These are phyloP conservation scores for Aphidius gifuensis DNA, from an alignment of 1,140 invertebrate genomes.

Conservation along the genomic window DNA sequence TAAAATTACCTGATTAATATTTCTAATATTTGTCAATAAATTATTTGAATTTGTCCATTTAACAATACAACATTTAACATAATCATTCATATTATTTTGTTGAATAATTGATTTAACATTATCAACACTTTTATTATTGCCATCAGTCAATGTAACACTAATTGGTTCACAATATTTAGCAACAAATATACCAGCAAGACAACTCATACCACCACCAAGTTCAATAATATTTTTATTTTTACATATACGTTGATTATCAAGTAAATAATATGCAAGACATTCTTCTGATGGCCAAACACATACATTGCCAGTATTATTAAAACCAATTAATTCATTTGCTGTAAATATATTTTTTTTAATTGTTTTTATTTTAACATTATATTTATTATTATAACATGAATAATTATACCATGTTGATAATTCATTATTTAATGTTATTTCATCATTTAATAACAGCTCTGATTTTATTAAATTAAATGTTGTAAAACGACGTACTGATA, in stretches of 20 bases:
- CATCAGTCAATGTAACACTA: slow-evolving; percentile 70
- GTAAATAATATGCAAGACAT: slow-evolving; percentile 72
- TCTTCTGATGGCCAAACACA: slow-evolving; percentile 90
- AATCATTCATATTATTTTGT: slow-evolving; percentile 58
- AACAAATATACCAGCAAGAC: slow-evolving; percentile 72
- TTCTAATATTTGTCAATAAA: slow-evolving; percentile 35
- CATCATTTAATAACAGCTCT: slow-evolving; percentile 30
- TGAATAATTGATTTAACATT: slow-evolving; percentile 68
- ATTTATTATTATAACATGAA: slow-evolving; percentile 48
- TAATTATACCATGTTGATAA: slow-evolving; percentile 56
- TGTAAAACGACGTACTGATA: slow-evolving; percentile 59
- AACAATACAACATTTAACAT: slow-evolving; percentile 50
- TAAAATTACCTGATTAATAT: slow-evolving; percentile 31
- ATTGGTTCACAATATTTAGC: slow-evolving; percentile 65
- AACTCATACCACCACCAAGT: slow-evolving; percentile 83
- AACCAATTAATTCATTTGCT: slow-evolving; percentile 73
- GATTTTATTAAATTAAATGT: slow-evolving; percentile 58
- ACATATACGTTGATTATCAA: slow-evolving; percentile 67
- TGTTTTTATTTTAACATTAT: slow-evolving; percentile 59
- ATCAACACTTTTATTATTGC: slow-evolving; percentile 73
- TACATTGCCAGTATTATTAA: slow-evolving; percentile 89
- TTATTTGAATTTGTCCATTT: slow-evolving; percentile 51
- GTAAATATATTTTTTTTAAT: slow-evolving; percentile 60
- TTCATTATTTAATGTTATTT: slow-evolving; percentile 26
- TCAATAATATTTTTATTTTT: slow-evolving; percentile 69